Evolutionary conservation across 2,888 invertebrate species (phyloP).

Genomic region (Dasysyrphus albostriatus): DNA sequence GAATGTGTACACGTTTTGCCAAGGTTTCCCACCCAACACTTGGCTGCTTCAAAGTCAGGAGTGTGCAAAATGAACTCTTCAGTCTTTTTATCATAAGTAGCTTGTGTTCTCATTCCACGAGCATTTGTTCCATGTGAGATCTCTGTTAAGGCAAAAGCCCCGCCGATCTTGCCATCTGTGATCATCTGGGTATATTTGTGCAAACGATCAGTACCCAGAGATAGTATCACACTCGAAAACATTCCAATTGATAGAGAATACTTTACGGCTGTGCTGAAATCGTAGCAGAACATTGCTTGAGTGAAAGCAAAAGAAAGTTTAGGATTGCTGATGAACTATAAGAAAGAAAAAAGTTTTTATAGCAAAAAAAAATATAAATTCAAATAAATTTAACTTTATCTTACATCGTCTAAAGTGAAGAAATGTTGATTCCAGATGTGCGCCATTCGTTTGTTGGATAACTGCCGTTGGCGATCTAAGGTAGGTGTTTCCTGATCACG

Average conservation of each 20-base stretch:
- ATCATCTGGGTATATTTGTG: constrained; percentile 84
- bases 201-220: constrained; percentile 88
- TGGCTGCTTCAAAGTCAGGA: constrained; percentile 90
- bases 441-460: constrained; percentile 86
- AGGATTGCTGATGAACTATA: constrained; percentile 85
- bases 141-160: constrained; percentile 94
- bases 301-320: constrained; percentile 84
- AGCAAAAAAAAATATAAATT: no score
- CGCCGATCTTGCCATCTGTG: constrained; percentile 84
- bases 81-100: constrained; percentile 90
- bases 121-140: constrained; percentile 96
- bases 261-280: constrained; percentile 87
- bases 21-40: constrained; percentile 90
- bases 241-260: constrained; percentile 87
- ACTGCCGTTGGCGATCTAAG: constrained; percentile 86
- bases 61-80: constrained; percentile 90
- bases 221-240: constrained; percentile 87
- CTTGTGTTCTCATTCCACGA: constrained; percentile 93
- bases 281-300: constrained; percentile 86
- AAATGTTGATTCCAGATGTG: constrained; percentile 88
- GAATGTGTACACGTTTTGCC: constrained; percentile 94
- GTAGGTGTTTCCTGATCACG: constrained; percentile 84
- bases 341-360: no score
- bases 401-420: constrained; percentile 79
- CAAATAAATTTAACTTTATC: not conserved